These are phyloP conservation scores for Polyommatus iphigenia DNA, from an alignment of 2,888 invertebrate species.

Conservation along the genomic window DNA sequence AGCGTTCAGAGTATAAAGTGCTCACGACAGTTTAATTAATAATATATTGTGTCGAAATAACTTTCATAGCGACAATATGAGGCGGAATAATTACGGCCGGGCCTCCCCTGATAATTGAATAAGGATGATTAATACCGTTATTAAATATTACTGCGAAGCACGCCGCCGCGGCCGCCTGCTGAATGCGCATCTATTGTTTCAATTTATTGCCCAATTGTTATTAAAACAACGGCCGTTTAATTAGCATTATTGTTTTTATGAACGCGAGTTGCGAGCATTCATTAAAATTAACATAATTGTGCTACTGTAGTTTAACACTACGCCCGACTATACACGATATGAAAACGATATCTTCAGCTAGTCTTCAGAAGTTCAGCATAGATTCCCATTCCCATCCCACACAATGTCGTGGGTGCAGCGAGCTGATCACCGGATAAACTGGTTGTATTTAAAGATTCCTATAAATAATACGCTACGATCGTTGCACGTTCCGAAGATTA, in stretches of 20 bases:
- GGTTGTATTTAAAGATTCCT: background rate
- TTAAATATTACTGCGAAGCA: conserved; percentile 7
- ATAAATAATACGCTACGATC: background rate
- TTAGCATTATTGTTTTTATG: conserved; percentile 8
- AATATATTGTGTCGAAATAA: conserved; percentile 26
- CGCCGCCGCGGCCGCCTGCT: background rate
- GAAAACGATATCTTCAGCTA: too few species aligned
- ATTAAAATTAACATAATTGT: background rate
- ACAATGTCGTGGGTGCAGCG: background rate
- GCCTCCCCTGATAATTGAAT: conserved; percentile 17
- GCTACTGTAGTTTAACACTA: background rate
- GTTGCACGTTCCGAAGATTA: background rate
- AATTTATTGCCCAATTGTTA: conserved; percentile 22
- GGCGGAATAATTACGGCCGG: background rate
- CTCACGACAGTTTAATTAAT: conserved; percentile 11
- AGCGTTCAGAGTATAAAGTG: background rate
- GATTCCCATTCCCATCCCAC: background rate
- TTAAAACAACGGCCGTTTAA: conserved; percentile 17
- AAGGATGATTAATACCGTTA: conserved; percentile 29
- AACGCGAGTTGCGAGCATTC: conserved; percentile 7
- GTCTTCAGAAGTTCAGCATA: background rate
- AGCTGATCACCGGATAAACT: background rate
- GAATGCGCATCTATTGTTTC: conserved; percentile 14
- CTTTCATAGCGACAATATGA: conserved; percentile 16
- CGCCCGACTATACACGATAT: too few species aligned